Conservation (phyloP, 1,140 invertebrate species). For the Pogonomyrmex californicus region DNA sequence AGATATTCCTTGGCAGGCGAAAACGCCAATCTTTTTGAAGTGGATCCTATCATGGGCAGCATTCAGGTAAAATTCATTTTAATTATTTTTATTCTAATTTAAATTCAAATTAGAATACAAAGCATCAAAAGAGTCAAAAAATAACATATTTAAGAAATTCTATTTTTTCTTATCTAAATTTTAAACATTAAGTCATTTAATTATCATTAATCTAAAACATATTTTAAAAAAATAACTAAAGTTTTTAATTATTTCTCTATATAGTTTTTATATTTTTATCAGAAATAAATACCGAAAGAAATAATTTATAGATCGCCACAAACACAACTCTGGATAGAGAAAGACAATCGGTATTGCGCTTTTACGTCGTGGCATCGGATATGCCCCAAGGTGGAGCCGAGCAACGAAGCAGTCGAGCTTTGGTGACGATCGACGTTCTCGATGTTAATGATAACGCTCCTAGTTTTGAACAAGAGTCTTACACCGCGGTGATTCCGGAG, state of each 20-base stretch:
- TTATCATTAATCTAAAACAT: too few species aligned
- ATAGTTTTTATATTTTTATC: not conserved
- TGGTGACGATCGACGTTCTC: conserved; percentile 91
- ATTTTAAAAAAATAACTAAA: not conserved
- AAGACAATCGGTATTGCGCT: conserved; percentile 89
- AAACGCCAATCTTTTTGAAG: conserved; percentile 90
- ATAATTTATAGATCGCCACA: conserved; percentile 87
- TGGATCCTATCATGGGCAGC: conserved; percentile 90
- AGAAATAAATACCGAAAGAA: not conserved
- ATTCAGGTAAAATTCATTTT: conserved; percentile 86
- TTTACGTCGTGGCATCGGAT: conserved; percentile 92
- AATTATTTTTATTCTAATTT: conserved; percentile 16
- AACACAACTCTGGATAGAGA: conserved; percentile 92
- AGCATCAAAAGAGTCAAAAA: not conserved
- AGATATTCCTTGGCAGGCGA: conserved; percentile 91
- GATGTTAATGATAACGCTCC: conserved; percentile 95
- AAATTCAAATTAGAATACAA: conserved; percentile 9
- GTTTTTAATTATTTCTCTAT: not conserved
- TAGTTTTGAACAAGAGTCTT: conserved; percentile 85
- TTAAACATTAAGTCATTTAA: not conserved
- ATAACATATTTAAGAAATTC: not conserved
- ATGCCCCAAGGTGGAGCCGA: conserved; percentile 90
- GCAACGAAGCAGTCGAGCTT: conserved; percentile 88
- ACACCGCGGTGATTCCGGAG: conserved; percentile 90
- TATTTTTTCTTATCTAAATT: not conserved